phyloP scores from a whole-genome alignment of 2,113 vertebrate species.

The Pogona vitticeps region DNA sequence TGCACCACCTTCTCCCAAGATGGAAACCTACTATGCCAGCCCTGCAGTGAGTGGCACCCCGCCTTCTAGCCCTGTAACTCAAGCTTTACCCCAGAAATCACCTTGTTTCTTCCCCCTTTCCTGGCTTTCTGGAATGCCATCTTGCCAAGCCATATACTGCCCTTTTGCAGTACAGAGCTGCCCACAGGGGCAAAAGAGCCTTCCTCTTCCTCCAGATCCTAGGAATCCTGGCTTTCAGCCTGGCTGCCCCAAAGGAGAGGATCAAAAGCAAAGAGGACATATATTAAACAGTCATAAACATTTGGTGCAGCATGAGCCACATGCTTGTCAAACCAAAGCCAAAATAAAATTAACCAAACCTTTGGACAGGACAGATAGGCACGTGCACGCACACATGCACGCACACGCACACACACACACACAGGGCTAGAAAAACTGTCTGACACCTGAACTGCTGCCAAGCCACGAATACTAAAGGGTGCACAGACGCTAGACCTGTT shows the following conservation, averaged over 20 bases:
- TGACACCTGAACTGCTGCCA: not conserved
- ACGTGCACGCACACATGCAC: too few relatives aligned
- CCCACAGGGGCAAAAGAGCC: not conserved
- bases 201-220: not conserved
- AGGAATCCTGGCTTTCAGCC: not conserved
- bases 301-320: not conserved
- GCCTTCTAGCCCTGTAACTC: not conserved
- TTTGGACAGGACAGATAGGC: too few relatives aligned
- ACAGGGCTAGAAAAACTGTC: too few relatives aligned
- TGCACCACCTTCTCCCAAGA: not conserved
- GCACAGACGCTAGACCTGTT: not conserved
- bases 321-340: not conserved
- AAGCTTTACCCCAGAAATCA: not conserved
- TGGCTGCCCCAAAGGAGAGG: not conserved
- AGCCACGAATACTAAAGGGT: not conserved
- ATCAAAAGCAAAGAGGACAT: not conserved
- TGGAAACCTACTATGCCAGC: not conserved
- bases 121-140: not conserved
- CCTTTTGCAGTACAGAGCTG: not conserved
- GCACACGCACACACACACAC: too few relatives aligned
- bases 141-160: not conserved
- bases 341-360: not conserved
- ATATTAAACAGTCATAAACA: not conserved
- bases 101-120: not conserved
- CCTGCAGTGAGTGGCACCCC: not conserved